Conservation (phyloP, 2,888 invertebrate species). For the Hirtodrosophila confusa region DNA sequence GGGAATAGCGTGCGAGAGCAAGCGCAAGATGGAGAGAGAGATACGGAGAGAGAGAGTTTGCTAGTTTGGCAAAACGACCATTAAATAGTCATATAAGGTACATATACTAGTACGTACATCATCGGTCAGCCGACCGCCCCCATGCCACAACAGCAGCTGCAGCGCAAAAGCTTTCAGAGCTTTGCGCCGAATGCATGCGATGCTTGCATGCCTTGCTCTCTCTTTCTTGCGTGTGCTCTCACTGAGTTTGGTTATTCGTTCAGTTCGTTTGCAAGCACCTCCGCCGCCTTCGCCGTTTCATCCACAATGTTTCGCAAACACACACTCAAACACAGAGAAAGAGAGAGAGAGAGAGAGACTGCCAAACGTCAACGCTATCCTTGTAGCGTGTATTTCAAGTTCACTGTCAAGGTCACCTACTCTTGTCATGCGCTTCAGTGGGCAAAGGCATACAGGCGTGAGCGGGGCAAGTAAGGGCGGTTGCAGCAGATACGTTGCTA, state of each 20-base stretch:
- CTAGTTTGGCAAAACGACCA: constrained; percentile 1
- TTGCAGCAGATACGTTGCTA: constrained; percentile 37
- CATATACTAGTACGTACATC: constrained; percentile 32
- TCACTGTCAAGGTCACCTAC: constrained; percentile 92
- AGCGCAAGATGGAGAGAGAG: constrained; percentile 10
- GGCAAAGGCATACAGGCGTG: constrained; percentile 10
- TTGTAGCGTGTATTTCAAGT: constrained; percentile 87
- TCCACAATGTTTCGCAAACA: constrained; percentile 28
- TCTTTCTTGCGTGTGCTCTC: constrained; percentile 12
- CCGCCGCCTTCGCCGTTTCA: constrained; percentile 22
- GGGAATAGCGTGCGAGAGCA: background rate
- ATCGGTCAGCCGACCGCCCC: constrained; percentile 10
- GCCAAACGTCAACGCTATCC: constrained; percentile 61
- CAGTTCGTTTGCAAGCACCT: constrained; percentile 20
- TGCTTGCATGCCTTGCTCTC: background rate
- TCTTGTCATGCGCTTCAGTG: constrained; percentile 87
- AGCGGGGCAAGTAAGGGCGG: constrained; percentile 41
- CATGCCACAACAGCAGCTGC: constrained; percentile 30
- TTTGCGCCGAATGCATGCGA: constrained; percentile 8
- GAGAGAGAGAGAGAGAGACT: background rate
- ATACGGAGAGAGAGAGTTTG: constrained; percentile 15
- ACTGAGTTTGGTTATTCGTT: constrained; percentile 22
- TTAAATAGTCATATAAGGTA: constrained; percentile 35
- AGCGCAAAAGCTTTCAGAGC: constrained; percentile 21
- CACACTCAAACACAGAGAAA: constrained; percentile 35